Evolutionary conservation across 2,888 invertebrate species (phyloP).

Genomic region (Pyrgus malvae): DNA sequence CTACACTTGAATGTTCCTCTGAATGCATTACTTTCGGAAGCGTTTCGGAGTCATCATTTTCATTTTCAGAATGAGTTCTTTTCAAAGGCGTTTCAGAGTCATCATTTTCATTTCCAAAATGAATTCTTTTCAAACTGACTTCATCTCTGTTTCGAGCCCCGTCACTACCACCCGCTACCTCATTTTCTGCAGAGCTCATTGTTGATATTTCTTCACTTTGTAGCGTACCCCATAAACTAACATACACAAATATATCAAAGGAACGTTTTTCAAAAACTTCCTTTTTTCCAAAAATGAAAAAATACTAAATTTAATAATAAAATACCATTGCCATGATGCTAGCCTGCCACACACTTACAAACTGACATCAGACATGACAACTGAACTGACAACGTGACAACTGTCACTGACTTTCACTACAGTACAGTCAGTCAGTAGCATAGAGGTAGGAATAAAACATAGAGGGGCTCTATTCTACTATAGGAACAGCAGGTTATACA

Average conservation of each 20-base stretch:
- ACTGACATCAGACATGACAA: too few species aligned
- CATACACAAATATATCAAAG: neutral
- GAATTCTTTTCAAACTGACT: neutral
- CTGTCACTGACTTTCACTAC: too few species aligned
- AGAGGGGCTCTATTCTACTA: too few species aligned
- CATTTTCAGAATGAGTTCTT: neutral
- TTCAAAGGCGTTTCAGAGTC: constrained; percentile 6
- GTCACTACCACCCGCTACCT: constrained; percentile 16
- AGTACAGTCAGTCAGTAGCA: too few species aligned
- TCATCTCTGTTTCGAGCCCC: neutral
- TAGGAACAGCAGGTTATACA: too few species aligned
- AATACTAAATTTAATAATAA: too few species aligned
- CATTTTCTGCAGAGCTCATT: constrained; percentile 24
- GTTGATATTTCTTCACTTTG: neutral
- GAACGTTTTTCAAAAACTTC: neutral
- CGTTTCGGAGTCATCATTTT: neutral
- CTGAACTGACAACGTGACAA: too few species aligned
- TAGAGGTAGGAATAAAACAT: too few species aligned
- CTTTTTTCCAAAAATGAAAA: too few species aligned
- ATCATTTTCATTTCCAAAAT: neutral
- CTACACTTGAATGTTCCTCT: constrained; percentile 81
- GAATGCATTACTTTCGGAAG: constrained; percentile 8
- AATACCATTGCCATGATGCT: too few species aligned
- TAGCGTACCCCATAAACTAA: constrained; percentile 2
- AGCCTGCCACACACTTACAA: too few species aligned